These are phyloP conservation scores for Rhineura floridana DNA, from an alignment of 2,113 vertebrate genomes.

Conservation along the genomic window DNA sequence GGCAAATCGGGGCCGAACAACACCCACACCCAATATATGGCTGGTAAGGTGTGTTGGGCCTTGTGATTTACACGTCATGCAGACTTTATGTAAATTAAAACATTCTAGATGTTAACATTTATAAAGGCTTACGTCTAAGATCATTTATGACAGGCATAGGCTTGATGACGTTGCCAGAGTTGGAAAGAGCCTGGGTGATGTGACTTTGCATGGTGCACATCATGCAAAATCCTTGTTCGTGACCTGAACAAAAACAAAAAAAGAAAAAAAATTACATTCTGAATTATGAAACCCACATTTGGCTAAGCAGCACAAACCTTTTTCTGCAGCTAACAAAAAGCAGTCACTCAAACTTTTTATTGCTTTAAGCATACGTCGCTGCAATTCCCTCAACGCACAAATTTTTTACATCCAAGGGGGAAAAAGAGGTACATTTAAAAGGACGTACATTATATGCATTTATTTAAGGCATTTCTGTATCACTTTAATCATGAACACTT, in stretches of 20 bases:
- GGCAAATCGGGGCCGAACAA: too few relatives aligned
- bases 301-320: not conserved
- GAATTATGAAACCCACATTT: not conserved
- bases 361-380: not conserved
- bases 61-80: not conserved
- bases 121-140: constrained; percentile 86
- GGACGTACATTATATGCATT: not conserved
- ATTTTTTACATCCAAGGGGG: not conserved
- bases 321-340: not conserved
- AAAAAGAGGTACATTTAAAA: not conserved
- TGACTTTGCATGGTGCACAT: constrained; percentile 98
- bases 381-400: too few relatives aligned
- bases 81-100: not conserved
- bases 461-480: too few relatives aligned
- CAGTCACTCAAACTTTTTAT: not conserved
- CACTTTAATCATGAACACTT: too few relatives aligned
- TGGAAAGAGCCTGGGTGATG: constrained; percentile 90
- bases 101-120: not conserved
- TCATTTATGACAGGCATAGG: constrained; percentile 92
- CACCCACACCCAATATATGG: too few relatives aligned
- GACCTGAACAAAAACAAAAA: constrained; percentile 77
- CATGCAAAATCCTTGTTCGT: constrained; percentile 94
- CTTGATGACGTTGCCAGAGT: constrained; percentile 91
- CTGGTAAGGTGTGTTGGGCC: not conserved
- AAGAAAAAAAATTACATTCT: not conserved